A percentile compares a stretch with the other conserved stretches of the same genome.
phyloP scores from a whole-genome alignment of 2,888 invertebrate genomes.

The Drosophila tanythrix region DNA sequence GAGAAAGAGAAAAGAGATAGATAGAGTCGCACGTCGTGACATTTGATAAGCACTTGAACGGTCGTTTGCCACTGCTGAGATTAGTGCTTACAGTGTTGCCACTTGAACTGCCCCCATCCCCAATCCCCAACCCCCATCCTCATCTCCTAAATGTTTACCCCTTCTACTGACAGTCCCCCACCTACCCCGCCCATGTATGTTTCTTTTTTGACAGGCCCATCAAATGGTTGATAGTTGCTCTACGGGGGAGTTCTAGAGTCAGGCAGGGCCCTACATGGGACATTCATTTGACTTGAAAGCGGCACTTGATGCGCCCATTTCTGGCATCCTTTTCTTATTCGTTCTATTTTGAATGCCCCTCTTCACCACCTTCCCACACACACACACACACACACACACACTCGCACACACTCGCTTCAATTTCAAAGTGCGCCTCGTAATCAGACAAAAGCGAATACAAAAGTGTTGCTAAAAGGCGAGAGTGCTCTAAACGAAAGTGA shows the following conservation, averaged over 20 bases:
- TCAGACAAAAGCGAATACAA: constrained; percentile 19
- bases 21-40: constrained; percentile 41
- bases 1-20: not conserved
- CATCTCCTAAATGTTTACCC: constrained; percentile 2
- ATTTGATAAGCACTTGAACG: constrained; percentile 63
- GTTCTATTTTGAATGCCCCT: too few species aligned
- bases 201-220: constrained; percentile 3
- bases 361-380: not conserved
- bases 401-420: constrained; percentile 38
- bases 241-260: not conserved
- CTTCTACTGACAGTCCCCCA: not conserved
- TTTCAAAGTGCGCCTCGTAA: constrained; percentile 57
- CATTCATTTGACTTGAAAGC: constrained; percentile 53
- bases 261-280: constrained; percentile 9
- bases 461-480: not conserved
- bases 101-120: constrained; percentile 33
- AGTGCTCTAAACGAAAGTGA: not conserved
- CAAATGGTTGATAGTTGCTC: constrained; percentile 13
- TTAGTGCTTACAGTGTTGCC: constrained; percentile 30
- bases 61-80: constrained; percentile 56
- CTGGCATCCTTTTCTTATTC: constrained; percentile 21
- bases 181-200: not conserved
- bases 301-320: constrained; percentile 27
- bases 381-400: not conserved
- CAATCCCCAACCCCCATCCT: not conserved